These are phyloP conservation scores for Trematomus bernacchii DNA, from an alignment of 2,797 vertebrate genomes.

Conservation along the genomic window DNA sequence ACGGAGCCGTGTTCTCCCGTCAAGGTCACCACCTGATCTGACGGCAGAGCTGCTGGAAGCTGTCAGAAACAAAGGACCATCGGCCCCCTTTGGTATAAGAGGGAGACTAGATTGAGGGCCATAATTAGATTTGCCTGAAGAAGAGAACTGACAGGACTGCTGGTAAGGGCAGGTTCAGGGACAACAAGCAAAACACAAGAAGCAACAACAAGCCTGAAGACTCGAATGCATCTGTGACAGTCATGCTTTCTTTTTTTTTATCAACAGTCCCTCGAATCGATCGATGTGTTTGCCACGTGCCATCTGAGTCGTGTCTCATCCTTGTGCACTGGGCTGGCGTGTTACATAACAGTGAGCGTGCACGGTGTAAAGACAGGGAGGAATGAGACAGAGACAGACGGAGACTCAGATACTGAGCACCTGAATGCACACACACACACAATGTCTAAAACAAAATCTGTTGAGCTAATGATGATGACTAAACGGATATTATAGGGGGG, in stretches of 20 bases:
- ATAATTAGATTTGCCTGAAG: slow-evolving; percentile 69
- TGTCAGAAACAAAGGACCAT: slow-evolving; percentile 48
- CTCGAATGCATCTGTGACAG: slow-evolving; percentile 13
- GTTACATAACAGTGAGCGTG: slow-evolving; percentile 79
- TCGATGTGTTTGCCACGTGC: slow-evolving; percentile 64
- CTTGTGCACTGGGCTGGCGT: slow-evolving; percentile 65
- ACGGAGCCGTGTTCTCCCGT: slow-evolving; percentile 53
- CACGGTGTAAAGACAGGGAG: slow-evolving; percentile 59
- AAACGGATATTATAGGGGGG: slow-evolving; percentile 12
- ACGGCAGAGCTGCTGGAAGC: slow-evolving; percentile 61
- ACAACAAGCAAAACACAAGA: slow-evolving; percentile 23
- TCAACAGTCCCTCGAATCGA: slow-evolving; percentile 39
- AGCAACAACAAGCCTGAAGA: slow-evolving; percentile 12
- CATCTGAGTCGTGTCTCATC: slow-evolving; percentile 71
- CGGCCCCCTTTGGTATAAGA: slow-evolving; percentile 59
- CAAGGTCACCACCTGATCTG: slow-evolving; percentile 81
- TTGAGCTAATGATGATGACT: slow-evolving; percentile 34
- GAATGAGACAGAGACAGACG: slow-evolving; percentile 56
- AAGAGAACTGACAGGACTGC: slow-evolving; percentile 44
- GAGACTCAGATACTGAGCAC: slow-evolving; percentile 43
- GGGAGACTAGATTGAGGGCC: slow-evolving; percentile 59
- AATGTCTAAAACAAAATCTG: slow-evolving; percentile 17
- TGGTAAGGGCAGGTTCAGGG: slow-evolving; percentile 19
- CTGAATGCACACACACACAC: slow-evolving; percentile 28
- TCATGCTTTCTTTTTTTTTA: slow-evolving; percentile 10